Conservation (phyloP, 2,888 invertebrate genomes). For the Caenorhabditis wallacei region DNA sequence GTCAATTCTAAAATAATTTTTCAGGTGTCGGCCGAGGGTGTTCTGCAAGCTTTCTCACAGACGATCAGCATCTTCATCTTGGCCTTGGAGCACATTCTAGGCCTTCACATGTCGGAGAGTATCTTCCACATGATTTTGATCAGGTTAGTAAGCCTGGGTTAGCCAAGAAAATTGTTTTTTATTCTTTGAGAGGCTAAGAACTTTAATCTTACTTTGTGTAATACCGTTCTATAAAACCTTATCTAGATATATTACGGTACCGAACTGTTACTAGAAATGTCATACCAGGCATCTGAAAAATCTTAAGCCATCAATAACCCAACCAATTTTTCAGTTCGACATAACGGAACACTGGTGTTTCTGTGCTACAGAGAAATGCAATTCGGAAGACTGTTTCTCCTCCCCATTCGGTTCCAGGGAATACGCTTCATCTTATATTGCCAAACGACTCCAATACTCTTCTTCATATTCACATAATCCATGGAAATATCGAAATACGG, state of each 20-base stretch:
- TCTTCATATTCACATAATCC: conserved; percentile 64
- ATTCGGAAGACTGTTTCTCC: conserved; percentile 69
- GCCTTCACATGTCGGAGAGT: conserved; percentile 74
- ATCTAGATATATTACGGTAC: too few species aligned
- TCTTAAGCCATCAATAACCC: too few species aligned
- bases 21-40: conserved; percentile 35
- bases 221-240: too few species aligned
- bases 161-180: too few species aligned
- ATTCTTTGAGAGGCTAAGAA: too few species aligned
- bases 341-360: conserved; percentile 81
- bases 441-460: conserved; percentile 71
- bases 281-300: too few species aligned
- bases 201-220: too few species aligned
- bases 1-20: too few species aligned
- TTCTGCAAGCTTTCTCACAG: conserved; percentile 72
- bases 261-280: too few species aligned
- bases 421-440: conserved; percentile 69
- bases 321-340: conserved; percentile 71
- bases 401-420: conserved; percentile 69
- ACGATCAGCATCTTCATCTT: conserved; percentile 79
- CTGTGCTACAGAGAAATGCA: conserved; percentile 79
- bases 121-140: conserved; percentile 78
- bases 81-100: conserved; percentile 76
- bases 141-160: conserved; percentile 68
- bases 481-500: conserved; percentile 70